A percentile compares a stretch with the other conserved stretches of the same genome.
These are phyloP conservation scores for Hycleus phaleratus DNA, from an alignment of 1,140 invertebrate genomes.

Conservation along the genomic window DNA sequence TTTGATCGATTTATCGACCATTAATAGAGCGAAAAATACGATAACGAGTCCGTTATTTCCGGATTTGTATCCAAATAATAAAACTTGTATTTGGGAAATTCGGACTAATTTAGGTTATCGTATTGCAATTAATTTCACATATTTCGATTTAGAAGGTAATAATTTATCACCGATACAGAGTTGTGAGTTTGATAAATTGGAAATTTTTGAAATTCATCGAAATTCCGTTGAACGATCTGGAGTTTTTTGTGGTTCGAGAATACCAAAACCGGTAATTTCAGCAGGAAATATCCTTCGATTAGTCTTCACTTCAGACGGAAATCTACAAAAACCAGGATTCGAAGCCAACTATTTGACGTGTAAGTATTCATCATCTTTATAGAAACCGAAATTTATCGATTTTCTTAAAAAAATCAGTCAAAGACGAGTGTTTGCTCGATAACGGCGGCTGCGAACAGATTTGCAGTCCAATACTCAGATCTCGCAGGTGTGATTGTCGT, in stretches of 20 bases:
- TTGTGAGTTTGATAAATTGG: slow-evolving; percentile 90
- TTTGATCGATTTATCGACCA: slow-evolving; percentile 66
- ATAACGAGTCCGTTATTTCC: slow-evolving; percentile 79
- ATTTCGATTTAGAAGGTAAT: slow-evolving; percentile 93
- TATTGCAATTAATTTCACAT: slow-evolving; percentile 92
- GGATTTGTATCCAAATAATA: slow-evolving; percentile 82
- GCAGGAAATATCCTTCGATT: slow-evolving; percentile 78
- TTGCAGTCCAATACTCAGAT: slow-evolving; percentile 88
- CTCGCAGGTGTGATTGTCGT: slow-evolving; percentile 85
- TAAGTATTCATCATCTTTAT: slow-evolving; percentile 29
- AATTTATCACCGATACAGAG: slow-evolving; percentile 76
- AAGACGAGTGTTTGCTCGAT: slow-evolving; percentile 88
- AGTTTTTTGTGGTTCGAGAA: slow-evolving; percentile 69
- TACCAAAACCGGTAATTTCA: slow-evolving; percentile 74
- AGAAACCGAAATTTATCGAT: background rate
- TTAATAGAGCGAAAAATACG: slow-evolving; percentile 58
- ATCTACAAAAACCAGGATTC: slow-evolving; percentile 87
- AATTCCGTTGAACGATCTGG: slow-evolving; percentile 63
- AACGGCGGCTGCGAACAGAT: slow-evolving; percentile 95
- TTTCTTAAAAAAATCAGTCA: slow-evolving; percentile 50
- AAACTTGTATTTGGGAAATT: slow-evolving; percentile 95
- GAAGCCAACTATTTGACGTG: slow-evolving; percentile 84
- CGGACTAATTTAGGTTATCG: slow-evolving; percentile 79
- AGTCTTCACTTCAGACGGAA: slow-evolving; percentile 84
- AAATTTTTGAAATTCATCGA: slow-evolving; percentile 72